These are phyloP conservation scores for Frankliniella fusca DNA, from an alignment of 2,888 invertebrate species.

Conservation along the genomic window DNA sequence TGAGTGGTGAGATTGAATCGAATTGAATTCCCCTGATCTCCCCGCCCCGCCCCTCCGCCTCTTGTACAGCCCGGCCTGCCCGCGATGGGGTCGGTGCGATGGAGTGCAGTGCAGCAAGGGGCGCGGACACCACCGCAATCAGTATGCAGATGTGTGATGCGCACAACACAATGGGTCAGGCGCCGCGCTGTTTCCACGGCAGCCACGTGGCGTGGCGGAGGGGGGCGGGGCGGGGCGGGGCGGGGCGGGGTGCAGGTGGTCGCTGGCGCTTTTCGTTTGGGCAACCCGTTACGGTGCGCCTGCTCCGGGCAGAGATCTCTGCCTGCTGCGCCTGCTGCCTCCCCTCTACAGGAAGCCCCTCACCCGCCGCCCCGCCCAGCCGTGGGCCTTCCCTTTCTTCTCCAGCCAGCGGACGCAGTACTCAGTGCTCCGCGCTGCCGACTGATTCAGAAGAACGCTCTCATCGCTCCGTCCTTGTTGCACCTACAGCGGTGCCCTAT, in stretches of 20 bases:
- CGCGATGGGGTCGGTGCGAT: no score
- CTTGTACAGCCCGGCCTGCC: no score
- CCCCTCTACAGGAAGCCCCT: background rate
- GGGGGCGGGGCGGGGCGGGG: no score
- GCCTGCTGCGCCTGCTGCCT: background rate
- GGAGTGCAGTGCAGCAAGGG: no score
- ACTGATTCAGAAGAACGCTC: no score
- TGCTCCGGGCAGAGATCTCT: background rate
- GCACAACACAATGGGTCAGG: background rate
- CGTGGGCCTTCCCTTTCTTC: background rate
- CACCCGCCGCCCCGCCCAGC: background rate
- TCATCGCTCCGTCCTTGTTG: no score
- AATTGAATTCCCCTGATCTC: background rate
- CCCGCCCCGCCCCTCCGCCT: no score
- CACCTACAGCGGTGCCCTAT: no score
- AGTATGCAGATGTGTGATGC: background rate
- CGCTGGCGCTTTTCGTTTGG: background rate
- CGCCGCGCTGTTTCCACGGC: no score
- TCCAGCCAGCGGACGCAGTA: background rate
- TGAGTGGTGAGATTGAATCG: background rate
- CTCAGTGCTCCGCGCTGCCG: no score
- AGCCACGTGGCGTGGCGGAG: no score
- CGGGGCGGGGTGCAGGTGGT: no score
- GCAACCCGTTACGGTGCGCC: background rate
- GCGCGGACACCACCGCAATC: background rate